Evolutionary conservation across 1,140 invertebrate genomes (phyloP).

Genomic region (Potamilus streckersoni): DNA sequence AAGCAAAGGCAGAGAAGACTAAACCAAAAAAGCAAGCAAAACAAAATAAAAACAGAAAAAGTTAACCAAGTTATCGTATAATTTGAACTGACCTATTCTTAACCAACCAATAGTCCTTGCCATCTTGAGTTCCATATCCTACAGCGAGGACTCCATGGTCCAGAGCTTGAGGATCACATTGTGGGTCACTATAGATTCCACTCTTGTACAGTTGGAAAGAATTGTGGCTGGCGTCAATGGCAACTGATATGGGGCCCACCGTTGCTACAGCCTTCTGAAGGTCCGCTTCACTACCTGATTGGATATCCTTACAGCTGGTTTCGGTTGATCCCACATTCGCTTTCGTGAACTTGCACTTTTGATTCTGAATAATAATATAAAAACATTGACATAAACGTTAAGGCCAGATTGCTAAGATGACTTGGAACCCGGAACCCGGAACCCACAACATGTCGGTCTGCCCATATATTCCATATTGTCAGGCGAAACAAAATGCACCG

Average conservation of each 20-base stretch:
- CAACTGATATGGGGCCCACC: slow-evolving; percentile 69
- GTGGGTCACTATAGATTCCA: slow-evolving; percentile 39
- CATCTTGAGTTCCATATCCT: slow-evolving; percentile 77
- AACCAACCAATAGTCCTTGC: slow-evolving; percentile 36
- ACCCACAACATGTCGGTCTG: too few species aligned
- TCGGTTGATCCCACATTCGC: slow-evolving; percentile 46
- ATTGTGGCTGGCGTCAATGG: slow-evolving; percentile 65
- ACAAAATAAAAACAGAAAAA: too few species aligned
- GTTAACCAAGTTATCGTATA: too few species aligned
- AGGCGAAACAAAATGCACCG: too few species aligned
- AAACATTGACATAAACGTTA: too few species aligned
- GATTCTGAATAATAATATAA: slow-evolving; percentile 56
- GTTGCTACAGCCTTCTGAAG: slow-evolving; percentile 66
- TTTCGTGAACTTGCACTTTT: slow-evolving; percentile 69
- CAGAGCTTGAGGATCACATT: slow-evolving; percentile 61
- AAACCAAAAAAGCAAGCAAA: too few species aligned
- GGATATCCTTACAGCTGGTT: slow-evolving; percentile 54
- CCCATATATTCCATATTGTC: too few species aligned
- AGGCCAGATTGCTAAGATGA: too few species aligned
- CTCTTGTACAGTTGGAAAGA: slow-evolving; percentile 60
- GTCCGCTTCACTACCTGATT: slow-evolving; percentile 43
- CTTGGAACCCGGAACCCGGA: too few species aligned
- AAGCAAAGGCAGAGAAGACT: too few species aligned
- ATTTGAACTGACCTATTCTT: slow-evolving; percentile 27
- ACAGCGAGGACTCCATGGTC: slow-evolving; percentile 88